A percentile compares a stretch with the other conserved stretches of the same genome.
Evolutionary conservation across 2,797 vertebrate genomes (phyloP).

Genomic region (Gymnocypris eckloni): DNA sequence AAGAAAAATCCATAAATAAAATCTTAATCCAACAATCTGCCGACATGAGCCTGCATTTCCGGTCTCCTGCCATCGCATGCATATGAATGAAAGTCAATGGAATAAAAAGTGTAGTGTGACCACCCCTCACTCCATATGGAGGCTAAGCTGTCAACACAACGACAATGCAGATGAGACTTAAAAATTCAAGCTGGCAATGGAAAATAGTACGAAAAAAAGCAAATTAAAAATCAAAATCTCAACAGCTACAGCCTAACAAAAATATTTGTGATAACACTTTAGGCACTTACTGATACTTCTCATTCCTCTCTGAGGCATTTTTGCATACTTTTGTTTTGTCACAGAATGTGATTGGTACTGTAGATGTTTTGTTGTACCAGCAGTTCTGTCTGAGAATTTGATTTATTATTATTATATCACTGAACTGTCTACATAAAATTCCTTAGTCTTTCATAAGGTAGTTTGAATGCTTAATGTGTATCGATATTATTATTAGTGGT

Average conservation of each 20-base stretch:
- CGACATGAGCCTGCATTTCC: background rate
- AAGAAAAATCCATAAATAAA: background rate
- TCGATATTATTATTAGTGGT: background rate
- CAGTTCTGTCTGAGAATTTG: background rate
- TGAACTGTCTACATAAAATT: background rate
- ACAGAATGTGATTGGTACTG: background rate
- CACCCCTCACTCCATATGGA: background rate
- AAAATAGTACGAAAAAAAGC: background rate
- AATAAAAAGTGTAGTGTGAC: background rate
- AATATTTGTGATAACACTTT: background rate
- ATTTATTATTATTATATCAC: background rate
- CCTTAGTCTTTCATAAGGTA: background rate
- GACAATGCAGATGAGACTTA: background rate
- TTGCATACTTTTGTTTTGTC: background rate
- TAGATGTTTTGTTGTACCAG: background rate
- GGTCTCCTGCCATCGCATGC: background rate
- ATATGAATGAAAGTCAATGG: background rate
- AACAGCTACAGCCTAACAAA: background rate
- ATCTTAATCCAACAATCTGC: background rate
- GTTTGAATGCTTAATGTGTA: background rate
- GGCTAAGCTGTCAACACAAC: background rate
- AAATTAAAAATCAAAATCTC: background rate
- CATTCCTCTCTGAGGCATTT: background rate
- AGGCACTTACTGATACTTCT: background rate
- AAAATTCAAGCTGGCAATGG: background rate